Evolutionary conservation across 2,113 vertebrate genomes (phyloP).

Genomic region (Bombycilla garrulus): DNA sequence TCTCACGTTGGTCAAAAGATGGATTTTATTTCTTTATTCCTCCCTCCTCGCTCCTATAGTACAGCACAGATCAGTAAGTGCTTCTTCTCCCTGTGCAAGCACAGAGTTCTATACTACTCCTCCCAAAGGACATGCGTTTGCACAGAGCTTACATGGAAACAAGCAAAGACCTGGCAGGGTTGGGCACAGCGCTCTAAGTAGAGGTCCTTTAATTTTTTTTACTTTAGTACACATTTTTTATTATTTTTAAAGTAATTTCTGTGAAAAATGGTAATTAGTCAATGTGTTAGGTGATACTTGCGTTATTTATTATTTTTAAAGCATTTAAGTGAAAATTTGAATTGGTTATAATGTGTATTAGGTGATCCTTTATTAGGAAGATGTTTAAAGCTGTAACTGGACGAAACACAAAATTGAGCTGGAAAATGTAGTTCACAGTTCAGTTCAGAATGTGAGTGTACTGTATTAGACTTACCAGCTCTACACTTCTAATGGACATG

Average conservation of each 20-base stretch:
- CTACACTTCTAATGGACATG: accelerated
- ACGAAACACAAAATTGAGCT: neutral
- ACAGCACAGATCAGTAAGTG: conserved; percentile 28
- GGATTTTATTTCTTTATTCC: neutral
- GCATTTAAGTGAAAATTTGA: neutral
- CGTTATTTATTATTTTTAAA: neutral
- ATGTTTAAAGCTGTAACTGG: neutral
- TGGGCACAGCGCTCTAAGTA: neutral
- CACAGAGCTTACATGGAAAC: neutral
- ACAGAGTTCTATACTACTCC: neutral
- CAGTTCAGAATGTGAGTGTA: neutral
- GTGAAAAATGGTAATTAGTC: neutral
- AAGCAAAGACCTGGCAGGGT: neutral
- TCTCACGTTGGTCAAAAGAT: conserved; percentile 65
- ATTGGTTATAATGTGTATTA: neutral
- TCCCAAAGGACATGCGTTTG: neutral
- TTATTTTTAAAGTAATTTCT: neutral
- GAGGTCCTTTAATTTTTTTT: neutral
- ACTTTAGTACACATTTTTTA: too few relatives aligned
- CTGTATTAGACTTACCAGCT: neutral
- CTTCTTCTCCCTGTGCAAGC: neutral
- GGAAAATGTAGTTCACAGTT: neutral
- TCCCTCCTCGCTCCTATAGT: neutral
- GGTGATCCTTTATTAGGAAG: neutral
- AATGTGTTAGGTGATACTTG: neutral